Evolutionary conservation across 2,888 invertebrate species (phyloP).

Genomic region (Lasioglossum pauxillum): DNA sequence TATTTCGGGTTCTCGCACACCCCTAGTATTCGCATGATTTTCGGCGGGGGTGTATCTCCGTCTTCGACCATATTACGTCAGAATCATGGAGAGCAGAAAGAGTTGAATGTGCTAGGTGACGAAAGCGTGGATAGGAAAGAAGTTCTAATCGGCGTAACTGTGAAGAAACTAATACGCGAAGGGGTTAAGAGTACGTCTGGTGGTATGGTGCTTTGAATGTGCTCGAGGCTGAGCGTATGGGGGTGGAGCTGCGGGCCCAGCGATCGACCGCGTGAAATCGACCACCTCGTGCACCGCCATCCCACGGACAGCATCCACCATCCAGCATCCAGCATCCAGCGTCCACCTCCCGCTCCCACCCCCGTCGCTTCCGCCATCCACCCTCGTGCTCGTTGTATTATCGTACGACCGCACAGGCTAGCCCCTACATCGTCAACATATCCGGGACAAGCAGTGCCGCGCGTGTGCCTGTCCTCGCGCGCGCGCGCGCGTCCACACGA

Average conservation of each 20-base stretch:
- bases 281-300: constrained; percentile 72
- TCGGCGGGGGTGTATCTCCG: too few species aligned
- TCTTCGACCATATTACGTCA: too few species aligned
- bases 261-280: constrained; percentile 79
- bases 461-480: constrained; percentile 50
- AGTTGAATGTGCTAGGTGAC: too few species aligned
- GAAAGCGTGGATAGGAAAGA: not conserved
- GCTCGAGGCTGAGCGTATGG: constrained; percentile 63
- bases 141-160: not conserved
- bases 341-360: constrained; percentile 49
- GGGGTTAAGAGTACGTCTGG: not conserved
- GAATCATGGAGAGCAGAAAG: too few species aligned
- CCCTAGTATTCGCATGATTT: too few species aligned
- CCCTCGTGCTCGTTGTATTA: constrained; percentile 78
- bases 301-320: constrained; percentile 52
- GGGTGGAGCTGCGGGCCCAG: constrained; percentile 78
- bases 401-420: constrained; percentile 79
- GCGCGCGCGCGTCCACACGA: constrained; percentile 17
- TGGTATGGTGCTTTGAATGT: constrained; percentile 55
- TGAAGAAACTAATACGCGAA: not conserved
- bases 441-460: constrained; percentile 65
- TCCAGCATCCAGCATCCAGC: constrained; percentile 53
- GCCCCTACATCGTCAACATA: constrained; percentile 82
- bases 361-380: constrained; percentile 54
- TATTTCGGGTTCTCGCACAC: too few species aligned